Evolutionary conservation across 2,888 invertebrate species (phyloP), one percentile per base, ranked within the genome.

Genomic region (Melanostoma mellinum): DNA sequence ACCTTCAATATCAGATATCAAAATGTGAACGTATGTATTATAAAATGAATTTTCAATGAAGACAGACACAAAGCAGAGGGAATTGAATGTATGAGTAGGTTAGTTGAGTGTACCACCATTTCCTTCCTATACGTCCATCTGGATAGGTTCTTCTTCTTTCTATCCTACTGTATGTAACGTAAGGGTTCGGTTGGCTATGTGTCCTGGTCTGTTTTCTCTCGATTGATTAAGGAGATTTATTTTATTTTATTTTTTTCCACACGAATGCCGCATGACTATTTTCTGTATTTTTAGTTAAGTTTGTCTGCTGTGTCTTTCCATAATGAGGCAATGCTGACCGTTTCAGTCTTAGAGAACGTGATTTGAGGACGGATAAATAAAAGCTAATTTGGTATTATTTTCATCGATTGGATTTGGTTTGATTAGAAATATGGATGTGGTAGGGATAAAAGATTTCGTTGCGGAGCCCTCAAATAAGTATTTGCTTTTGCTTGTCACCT

Each of bases 181-280:
- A 35, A 1, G 2, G 32, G 2, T 35, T 1, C 42, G 46, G 60
- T 46, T 46, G 35, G 75, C 55, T 77, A 20, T 20, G 20, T 56
- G 69, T 56, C 76, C 38, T 60, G 67, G 55, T 68, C 53, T 44
- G 38, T 55, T 32, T 44, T 53, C 20, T 1, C 36, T 20, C 68
- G 53, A 60, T 76, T 76, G 61, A 76, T 68, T 68, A 68, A 69
- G 53, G 69, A 76, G 68, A 46, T 55, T 56, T 72, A 58, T 60
- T 58, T 78, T 52, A 32, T 20, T 40, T 30, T 35, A 42, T 50
- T 50, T 76, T 55, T 6, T 48, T 32, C 20, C 20, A 20, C 1
- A 20, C 20, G 1, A 46, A 48, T 63, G 50, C 38, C 10, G 32
- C 50, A 63, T 48, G 33, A 10, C 32, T 30, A 6, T 38, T 60